A percentile compares a stretch with the other conserved stretches of the same genome.
Evolutionary conservation across 2,797 vertebrate species (phyloP).

Genomic region (Sarcoramphus papa): DNA sequence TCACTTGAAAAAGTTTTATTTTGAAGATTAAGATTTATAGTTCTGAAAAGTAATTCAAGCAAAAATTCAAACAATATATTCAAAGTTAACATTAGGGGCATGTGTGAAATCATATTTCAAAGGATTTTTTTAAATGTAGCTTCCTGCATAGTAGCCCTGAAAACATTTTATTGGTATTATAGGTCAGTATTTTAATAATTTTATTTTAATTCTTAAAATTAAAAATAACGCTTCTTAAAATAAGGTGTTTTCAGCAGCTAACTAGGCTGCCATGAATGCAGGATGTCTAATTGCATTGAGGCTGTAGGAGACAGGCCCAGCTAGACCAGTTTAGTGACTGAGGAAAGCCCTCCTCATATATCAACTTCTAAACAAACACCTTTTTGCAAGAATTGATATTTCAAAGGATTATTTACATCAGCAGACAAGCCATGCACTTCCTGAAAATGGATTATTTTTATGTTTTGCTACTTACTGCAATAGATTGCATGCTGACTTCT

Average conservation of each 20-base stretch:
- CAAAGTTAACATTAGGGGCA: neutral
- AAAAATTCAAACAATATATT: neutral
- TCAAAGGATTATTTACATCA: neutral
- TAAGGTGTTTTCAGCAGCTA: neutral
- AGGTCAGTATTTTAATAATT: neutral
- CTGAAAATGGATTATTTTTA: conserved; percentile 48
- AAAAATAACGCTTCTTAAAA: neutral
- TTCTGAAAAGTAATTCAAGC: conserved; percentile 15
- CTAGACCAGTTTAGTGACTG: neutral
- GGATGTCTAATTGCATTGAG: neutral
- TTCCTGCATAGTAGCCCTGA: neutral
- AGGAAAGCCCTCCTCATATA: neutral
- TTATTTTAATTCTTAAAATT: neutral
- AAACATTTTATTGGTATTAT: neutral
- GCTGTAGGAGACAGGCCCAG: neutral
- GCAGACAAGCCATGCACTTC: neutral
- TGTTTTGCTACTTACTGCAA: conserved; percentile 39
- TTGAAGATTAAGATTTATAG: conserved; percentile 47
- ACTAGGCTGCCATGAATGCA: neutral
- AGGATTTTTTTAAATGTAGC: neutral
- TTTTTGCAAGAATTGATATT: neutral
- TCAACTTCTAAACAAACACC: neutral
- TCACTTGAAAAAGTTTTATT: conserved; percentile 29
- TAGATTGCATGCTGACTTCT: conserved; percentile 54
- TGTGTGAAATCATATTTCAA: neutral